Base-by-base conservation (phyloP, 2,113 vertebrate genomes). In the Microcebus murinus region DNA sequence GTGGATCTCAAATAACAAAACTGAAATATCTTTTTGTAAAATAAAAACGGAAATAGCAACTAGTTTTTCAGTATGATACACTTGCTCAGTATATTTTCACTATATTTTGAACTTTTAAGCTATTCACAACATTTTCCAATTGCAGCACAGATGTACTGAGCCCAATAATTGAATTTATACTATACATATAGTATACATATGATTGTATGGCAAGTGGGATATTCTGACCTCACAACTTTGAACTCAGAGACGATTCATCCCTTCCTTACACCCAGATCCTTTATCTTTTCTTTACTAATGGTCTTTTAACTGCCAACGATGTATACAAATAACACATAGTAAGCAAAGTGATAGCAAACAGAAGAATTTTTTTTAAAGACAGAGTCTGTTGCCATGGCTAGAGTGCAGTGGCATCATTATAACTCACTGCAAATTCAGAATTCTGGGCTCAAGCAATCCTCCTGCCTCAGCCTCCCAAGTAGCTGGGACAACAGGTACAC, bases 31-130 rank as follows among this genome's bases (percentile, higher is more conserved):
- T 82, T 74, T 76, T 39, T 11, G 79, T 36, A 81, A 96, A 84
- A 70, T 70, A 80, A 52, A 90, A 95, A 91, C 70, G 83, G 82
- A 92, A 94, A 74, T 67, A 94, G 52, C 57, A 84, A 92, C 50
- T 59, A 77, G 13, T 50, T 29, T 85, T 45, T 85, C 27, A 77
- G 57, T 42, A 83, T 67, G 76, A 63, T 63, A 95, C 86, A 93
- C 77, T 74, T 39, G 88, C 23, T 76, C 42, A 36, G 10, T 21
- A 14, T 83, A 63, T 81, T 85, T 91, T 68, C 31, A 74, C 50
- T 59, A 76, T 18, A 73, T 86, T 80, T 74, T 79, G 31, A 94
- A 94, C 67, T 90, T 96, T 92, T 77, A 67, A 88, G 61, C 88
- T 86, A 79, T 67, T 83, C 77, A 70, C 4, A 89, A 48, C 29